Base-by-base conservation (phyloP, 2,888 invertebrate species). In the Luperina nickerlii region DNA sequence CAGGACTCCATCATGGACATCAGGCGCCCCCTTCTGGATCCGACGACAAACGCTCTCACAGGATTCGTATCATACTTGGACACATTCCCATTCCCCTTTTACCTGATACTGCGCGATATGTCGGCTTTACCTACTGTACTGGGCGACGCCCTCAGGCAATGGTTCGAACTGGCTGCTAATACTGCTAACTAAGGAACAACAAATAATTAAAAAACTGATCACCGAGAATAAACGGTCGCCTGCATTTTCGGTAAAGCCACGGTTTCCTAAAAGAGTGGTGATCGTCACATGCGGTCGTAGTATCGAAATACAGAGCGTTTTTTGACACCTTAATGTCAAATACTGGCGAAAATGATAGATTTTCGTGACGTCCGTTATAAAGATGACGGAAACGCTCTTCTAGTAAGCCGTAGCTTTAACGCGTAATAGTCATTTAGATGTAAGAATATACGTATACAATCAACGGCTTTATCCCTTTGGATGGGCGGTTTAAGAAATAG, bases 51-150 rank as follows among this genome's bases (percentile, higher is more conserved):
- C 81, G 96, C 97, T 87, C 91, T 97, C 27, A 92, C 97, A 8
- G 97, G 97, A 70, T 98, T 99, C 90, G 97, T 97, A 88, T 98
- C 98, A 0, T 99, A 99, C 94, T 98, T 99, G 97, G 99, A 99
- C 91, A 98, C 97, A 71, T 99, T 99, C 95, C 99, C 99, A 0
- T 99, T 99, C 95, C 99, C 99, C 0, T 99, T 99, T 97, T 99
- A 99, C 95, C 97, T 99, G 72, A 98, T 99, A 90, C 97, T 99
- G 51, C 97, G 99, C 80, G 99, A 99, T 92, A 98, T 99, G 90
- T 98, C 98, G 83, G 98, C 98, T 48, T 96, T 99, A 80, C 99
- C 99, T 0, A 97, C 97, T 60, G 99, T 99, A 2, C 97, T 99
- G 51, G 99, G 99, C 90, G 99, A 99, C 94, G 99, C 99, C 0